phyloP scores from a whole-genome alignment of 2,113 vertebrate genomes.

The Sylvicapra grimmia region DNA sequence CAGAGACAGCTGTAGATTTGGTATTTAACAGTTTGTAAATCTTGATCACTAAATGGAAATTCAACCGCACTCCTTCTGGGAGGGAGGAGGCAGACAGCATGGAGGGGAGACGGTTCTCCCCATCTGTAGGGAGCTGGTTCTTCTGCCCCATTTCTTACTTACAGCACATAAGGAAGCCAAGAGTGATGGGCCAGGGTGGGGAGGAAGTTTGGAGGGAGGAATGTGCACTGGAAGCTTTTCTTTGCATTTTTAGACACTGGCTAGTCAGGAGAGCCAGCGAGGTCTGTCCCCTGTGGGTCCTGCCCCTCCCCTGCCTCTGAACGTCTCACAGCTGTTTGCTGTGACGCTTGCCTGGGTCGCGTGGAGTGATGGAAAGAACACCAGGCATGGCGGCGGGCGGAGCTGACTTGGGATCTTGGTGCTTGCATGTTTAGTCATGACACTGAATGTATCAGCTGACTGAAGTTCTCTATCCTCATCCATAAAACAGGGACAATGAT shows the following conservation, averaged over 20 bases:
- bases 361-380: neutral
- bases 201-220: neutral
- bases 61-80: neutral
- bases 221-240: neutral
- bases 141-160: neutral
- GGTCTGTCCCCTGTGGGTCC: neutral
- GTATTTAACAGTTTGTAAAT: neutral
- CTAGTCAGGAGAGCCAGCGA: neutral
- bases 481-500: neutral
- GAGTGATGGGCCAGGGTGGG: neutral
- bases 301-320: neutral
- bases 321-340: neutral
- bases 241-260: neutral
- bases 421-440: neutral
- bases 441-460: neutral
- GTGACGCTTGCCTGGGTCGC: neutral
- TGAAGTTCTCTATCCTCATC: neutral
- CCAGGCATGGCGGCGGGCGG: neutral
- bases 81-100: neutral
- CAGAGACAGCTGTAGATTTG: neutral
- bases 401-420: neutral
- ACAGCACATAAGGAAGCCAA: neutral
- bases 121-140: neutral
- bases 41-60: neutral
- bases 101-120: neutral